These are phyloP conservation scores for Edolisoma coerulescens DNA, from an alignment of 2,113 vertebrate species.

Conservation along the genomic window DNA sequence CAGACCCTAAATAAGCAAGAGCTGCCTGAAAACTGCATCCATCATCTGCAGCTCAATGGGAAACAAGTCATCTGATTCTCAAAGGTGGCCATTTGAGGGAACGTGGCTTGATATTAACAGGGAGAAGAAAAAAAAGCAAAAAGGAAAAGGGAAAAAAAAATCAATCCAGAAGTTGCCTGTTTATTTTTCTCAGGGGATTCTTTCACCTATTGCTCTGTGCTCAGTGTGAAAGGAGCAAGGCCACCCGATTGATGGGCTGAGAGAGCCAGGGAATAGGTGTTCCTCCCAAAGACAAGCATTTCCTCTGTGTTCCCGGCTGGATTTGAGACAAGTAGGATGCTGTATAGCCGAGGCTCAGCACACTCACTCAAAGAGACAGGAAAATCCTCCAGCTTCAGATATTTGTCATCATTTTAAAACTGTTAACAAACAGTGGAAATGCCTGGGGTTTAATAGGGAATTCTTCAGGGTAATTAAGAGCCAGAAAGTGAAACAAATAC, in stretches of 20 bases:
- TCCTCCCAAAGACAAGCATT: background rate
- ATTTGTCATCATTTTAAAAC: background rate
- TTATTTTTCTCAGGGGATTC: background rate
- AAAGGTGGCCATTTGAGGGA: background rate
- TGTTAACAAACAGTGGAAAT: constrained; percentile 31
- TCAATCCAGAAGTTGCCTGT: background rate
- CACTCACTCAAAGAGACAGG: background rate
- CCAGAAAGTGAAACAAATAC: constrained; percentile 35
- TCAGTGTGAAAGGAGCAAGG: background rate
- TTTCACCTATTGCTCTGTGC: background rate
- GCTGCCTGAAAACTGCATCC: background rate
- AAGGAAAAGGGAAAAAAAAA: fast-evolving
- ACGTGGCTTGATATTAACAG: background rate
- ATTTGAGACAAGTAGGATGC: background rate
- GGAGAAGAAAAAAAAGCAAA: fast-evolving
- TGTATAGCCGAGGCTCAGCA: background rate
- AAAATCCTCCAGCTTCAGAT: background rate
- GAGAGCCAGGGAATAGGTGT: background rate
- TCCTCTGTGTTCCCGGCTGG: background rate
- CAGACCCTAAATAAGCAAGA: background rate
- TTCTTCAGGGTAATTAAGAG: constrained; percentile 20
- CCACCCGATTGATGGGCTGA: background rate
- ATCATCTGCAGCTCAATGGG: background rate
- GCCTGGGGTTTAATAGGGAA: constrained; percentile 4
- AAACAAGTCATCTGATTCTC: background rate